These are phyloP conservation scores for Papilio protenor DNA, from an alignment of 2,888 invertebrate species.

Conservation along the genomic window DNA sequence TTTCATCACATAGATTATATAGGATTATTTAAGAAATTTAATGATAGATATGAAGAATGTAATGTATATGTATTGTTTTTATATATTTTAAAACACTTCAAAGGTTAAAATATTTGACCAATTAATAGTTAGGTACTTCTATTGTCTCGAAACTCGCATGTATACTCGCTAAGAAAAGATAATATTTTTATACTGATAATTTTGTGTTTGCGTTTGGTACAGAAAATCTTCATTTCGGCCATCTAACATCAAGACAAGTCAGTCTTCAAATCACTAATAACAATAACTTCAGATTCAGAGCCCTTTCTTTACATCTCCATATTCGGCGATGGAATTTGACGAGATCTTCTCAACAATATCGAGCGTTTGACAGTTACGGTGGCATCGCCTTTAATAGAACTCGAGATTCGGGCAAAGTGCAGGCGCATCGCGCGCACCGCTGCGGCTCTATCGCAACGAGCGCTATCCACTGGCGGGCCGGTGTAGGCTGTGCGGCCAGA, in stretches of 20 bases:
- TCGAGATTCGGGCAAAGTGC: constrained; percentile 56
- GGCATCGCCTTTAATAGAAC: constrained; percentile 64
- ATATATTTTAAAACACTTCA: too few species aligned
- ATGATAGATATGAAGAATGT: too few species aligned
- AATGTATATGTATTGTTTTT: too few species aligned
- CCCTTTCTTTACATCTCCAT: constrained; percentile 46
- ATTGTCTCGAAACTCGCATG: neutral
- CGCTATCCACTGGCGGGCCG: constrained; percentile 60
- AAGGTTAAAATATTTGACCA: neutral
- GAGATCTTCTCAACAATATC: constrained; percentile 64
- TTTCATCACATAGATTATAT: neutral
- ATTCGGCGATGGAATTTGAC: constrained; percentile 60
- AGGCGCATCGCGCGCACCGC: constrained; percentile 46
- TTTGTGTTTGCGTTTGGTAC: neutral
- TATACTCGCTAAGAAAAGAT: neutral
- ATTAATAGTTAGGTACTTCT: neutral
- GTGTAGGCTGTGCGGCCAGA: constrained; percentile 10
- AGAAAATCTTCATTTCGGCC: neutral
- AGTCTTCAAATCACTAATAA: constrained; percentile 46
- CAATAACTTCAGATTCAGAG: constrained; percentile 43
- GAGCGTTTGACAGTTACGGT: constrained; percentile 67
- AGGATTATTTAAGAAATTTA: too few species aligned
- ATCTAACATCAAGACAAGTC: neutral
- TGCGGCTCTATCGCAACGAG: constrained; percentile 44
- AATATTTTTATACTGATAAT: neutral